Conservation (phyloP, 2,113 vertebrate species). For the Pipa parva region DNA sequence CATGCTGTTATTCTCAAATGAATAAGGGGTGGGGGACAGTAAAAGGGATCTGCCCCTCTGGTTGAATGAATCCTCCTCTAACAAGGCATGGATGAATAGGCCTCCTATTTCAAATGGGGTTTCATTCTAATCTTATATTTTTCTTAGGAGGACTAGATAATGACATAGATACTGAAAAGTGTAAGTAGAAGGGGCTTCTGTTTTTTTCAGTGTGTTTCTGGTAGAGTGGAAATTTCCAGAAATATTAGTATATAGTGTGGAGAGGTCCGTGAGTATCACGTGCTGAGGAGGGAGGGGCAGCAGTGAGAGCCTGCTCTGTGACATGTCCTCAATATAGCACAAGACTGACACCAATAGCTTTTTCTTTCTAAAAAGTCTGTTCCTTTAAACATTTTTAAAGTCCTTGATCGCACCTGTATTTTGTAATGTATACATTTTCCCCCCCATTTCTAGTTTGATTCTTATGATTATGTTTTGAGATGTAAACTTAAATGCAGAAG, state of each 20-base stretch:
- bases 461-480: too few relatives aligned
- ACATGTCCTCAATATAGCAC: background rate
- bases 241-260: constrained; percentile 69
- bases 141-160: too few relatives aligned
- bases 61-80: constrained; percentile 34
- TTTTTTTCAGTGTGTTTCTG: constrained; percentile 49
- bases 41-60: background rate
- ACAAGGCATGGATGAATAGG: constrained; percentile 10
- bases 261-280: constrained; percentile 72
- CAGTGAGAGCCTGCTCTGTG: constrained; percentile 57
- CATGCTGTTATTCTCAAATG: too few relatives aligned
- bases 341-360: too few relatives aligned
- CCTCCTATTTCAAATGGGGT: constrained; percentile 41
- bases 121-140: background rate
- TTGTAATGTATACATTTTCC: too few relatives aligned
- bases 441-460: too few relatives aligned
- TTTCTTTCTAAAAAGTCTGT: too few relatives aligned
- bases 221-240: constrained; percentile 77
- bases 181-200: constrained; percentile 33
- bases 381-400: too few relatives aligned
- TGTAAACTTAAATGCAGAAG: too few relatives aligned
- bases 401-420: too few relatives aligned
- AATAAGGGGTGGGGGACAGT: constrained; percentile 4
- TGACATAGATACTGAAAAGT: too few relatives aligned
- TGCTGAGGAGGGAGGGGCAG: constrained; percentile 62